Evolutionary conservation across 2,113 vertebrate genomes (phyloP), one percentile per base, ranked within the genome.

Genomic region (Eretmochelys imbricata): DNA sequence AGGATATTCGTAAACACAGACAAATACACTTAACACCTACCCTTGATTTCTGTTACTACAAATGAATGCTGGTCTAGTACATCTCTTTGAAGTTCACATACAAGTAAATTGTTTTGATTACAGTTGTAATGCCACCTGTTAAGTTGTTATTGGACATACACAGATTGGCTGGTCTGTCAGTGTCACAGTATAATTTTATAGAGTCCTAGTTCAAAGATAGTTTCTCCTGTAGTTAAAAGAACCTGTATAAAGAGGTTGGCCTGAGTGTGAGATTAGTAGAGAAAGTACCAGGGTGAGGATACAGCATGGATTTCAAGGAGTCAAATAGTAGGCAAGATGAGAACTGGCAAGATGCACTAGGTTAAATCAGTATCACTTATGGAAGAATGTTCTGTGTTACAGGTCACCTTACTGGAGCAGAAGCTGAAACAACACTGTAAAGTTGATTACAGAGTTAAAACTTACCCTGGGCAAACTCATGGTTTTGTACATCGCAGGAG

Each of bases 401-500:
- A 99, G 98, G 98, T 99, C 31, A 97, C 82, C 0, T 2, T 79
- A 53, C 98, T 99, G 82, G 98, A 98, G 84, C 94, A 97, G 81
- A 98, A 98, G 35, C 93, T 99, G 53, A 98, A 99, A 87, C 97
- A 98, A 59, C 98, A 98, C 55, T 99, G 98, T 97, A 97, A 93
- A 51, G 98, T 98, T 16, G 96, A 98, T 46, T 98, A 98, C 91
- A 94, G 98, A 92, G 98, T 99, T 92, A 99, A 99, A 97, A 96
- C 98, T 48, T 99, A 98, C 94, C 98, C 98, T 0, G 98, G 98
- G 55, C 99, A 99, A 94, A 99, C 98, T 12, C 99, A 99, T 4
- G 99, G 98, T 13, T 99, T 99, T 89, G 99, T 99, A 83, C 98
- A 99, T 85, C 97, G 98, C 5, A 99, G 98, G 95, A 98, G 95